A percentile compares a stretch with the other conserved stretches of the same genome.
phyloP scores from a whole-genome alignment of 1,140 invertebrate species.

The Cataglyphis hispanica region DNA sequence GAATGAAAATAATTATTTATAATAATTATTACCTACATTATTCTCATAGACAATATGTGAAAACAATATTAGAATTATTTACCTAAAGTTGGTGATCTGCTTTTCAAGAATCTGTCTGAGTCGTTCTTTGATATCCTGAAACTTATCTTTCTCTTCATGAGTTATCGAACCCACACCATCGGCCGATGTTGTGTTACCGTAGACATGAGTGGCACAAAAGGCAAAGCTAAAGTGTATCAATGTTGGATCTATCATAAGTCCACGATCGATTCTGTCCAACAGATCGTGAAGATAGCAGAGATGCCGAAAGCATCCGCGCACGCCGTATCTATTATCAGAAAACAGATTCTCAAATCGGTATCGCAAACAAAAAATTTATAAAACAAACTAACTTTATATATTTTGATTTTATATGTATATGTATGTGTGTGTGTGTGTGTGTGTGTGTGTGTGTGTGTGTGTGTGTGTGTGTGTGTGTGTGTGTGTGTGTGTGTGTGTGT shows the following conservation, averaged over 20 bases:
- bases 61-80: constrained; percentile 69
- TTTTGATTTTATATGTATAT: neutral
- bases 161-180: constrained; percentile 99
- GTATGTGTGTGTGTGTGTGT: too few relatives aligned
- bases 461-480: too few relatives aligned
- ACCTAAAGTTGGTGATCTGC: constrained; percentile 99
- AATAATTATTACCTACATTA: neutral
- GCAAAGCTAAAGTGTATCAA: constrained; percentile 99
- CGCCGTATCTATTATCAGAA: constrained; percentile 92
- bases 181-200: constrained; percentile 93
- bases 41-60: neutral
- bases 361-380: neutral
- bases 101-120: constrained; percentile 97
- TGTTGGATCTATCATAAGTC: constrained; percentile 98
- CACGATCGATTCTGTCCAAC: constrained; percentile 97
- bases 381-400: neutral
- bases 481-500: too few relatives aligned
- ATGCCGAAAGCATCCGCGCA: constrained; percentile 98
- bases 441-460: too few relatives aligned
- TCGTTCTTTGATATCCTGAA: constrained; percentile 98
- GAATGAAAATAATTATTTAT: neutral
- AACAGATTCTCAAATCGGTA: neutral
- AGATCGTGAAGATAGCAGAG: constrained; percentile 98
- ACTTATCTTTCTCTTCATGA: constrained; percentile 98
- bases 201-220: constrained; percentile 99